Base-by-base conservation (phyloP, 64 coral and sea anemone genomes). In the Pocillopora verrucosa region DNA sequence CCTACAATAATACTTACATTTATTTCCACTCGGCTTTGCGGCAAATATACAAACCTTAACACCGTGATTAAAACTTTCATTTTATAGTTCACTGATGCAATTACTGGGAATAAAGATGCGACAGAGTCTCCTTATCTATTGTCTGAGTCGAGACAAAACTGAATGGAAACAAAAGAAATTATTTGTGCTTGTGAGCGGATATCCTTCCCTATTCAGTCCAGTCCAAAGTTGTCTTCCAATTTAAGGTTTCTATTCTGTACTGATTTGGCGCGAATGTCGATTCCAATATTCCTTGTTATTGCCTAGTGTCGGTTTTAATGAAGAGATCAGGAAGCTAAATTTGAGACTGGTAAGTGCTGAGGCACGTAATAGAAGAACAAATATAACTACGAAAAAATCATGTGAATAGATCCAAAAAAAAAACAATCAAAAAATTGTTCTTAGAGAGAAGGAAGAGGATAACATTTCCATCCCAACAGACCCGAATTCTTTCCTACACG, bases 81-180 rank as follows among this genome's bases (percentile, higher is more conserved):
- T 85, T 85, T 85, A 85, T 85, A 85, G 37, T 12, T n/a, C 37
- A 72, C 6, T 26, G 20, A 16, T 24, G 34, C 16, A 56, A 70
- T 84, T 70, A 56, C 25, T 11, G 10, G 34, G 9, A 45, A 11
- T 45, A 22, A 65, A 24, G 68, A 17, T n/a, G 34, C 36, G 67
- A 36, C 36, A 45, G 82, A 72, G 64, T 22, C 19, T 85, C 56
- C 17, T 30, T 16, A 51, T 25, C 38, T 65, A 72, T 85, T 85
- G 82, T 76, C 58, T 76, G 73, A 13, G 30, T 24, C 73, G 81
- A 74, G 41, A 37, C 15, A 58, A 79, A 51, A 51, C 41, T 4
- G 41, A 51, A 51, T 51, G 41, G 7, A n/a, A 13, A 16, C 64
- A 89, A 67, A 11, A 36, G 38, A 80, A 34, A 60, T 15, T 30